Evolutionary conservation across 1,140 invertebrate genomes (phyloP), one percentile per base, ranked within the genome.

Genomic region (Monomorium pharaonis): DNA sequence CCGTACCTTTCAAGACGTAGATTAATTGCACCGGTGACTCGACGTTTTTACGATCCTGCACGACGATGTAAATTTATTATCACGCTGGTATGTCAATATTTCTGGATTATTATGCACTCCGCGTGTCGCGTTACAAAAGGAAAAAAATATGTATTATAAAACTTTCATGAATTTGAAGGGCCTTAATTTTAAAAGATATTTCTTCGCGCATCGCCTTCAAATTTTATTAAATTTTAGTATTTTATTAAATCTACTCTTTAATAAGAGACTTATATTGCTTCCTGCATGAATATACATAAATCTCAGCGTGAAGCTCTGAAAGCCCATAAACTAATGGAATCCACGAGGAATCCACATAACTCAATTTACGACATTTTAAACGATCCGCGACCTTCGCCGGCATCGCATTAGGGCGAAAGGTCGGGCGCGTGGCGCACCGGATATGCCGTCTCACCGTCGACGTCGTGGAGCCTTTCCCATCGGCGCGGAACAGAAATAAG

Each of bases 381-480:
- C 49, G 78, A 83, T 74, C 37, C 37, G 37, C 78, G 78, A 89
- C 65, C 87, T 76, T 72, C 27, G 60, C 44, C 44, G 83, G 84
- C 42, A 69, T 77, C 60, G 84, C 54, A 69, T 88, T 70, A 78
- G 54, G 74, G 37, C 84, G 84, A 77, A 83, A 89, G 74, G 87
- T 86, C 84, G 84, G n/a, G 72, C 69, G 54, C 88, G 86, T 37
- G 76, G 75, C 70, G 87, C 18, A 89, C 88, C 88, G 78, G 89
- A 89, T 86, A 70, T 63, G 88, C 77, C 65, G 69, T 76, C 18
- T 85, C 74, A 16, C 75, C 75, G 80, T 80, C 86, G 76, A 42
- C 69, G 21, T 54, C 62, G 37, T 60, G 24, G 27, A 47, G 14
- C 14, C 37, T 58, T 58, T 12, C 67, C 37, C 72, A 83, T 83